Evolutionary conservation across 2,888 invertebrate species (phyloP), one percentile per base, ranked within the genome.

Genomic region (Ischnus inquisitorius): DNA sequence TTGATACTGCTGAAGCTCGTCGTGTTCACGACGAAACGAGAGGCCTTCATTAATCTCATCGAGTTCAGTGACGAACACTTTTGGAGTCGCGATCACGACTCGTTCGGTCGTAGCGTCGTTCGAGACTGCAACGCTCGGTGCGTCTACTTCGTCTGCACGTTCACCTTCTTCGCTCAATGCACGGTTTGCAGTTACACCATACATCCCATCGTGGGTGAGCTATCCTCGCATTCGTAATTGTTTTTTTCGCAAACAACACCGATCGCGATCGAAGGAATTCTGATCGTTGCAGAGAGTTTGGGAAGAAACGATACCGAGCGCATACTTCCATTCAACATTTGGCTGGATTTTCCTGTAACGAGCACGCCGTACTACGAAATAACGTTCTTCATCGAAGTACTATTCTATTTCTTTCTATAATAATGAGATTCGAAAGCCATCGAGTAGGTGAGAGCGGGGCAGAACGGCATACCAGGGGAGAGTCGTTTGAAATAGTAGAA

Each of bases 341-440:
- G 86, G 85, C 12, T 88, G 14, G 81, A 87, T 67, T 69, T 88
- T n/a, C 85, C 89, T 2, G 48, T 79, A 16, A 76, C 84, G 0
- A 46, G 51, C 4, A 85, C 89, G 6, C 90, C 90, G 2, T 88
- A 86, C 25, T 90, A 79, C 77, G 89, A 90, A 87, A 46, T 87
- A 4, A 22, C 80, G 4, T 90, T 88, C 39, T n/a, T 39, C 2
- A 43, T 88, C 19, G 83, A 89, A 86, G 88, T 90, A 84, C 46
- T 10, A n/a, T n/a, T n/a, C n/a, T n/a, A n/a, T 46, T 62, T 62
- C 28, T 10, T 34, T 34, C 16, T 14, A 25, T 5, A 25, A 57
- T 28, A 25, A 4, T 12, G 57, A 57, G 28, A 5, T 10, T 54
- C 16, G 34, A 5, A 2, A 14, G 67, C 46, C 22, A 25, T 46